Evolutionary conservation across 2,888 invertebrate species (phyloP).

Genomic region (Bruchidius siliquastri): DNA sequence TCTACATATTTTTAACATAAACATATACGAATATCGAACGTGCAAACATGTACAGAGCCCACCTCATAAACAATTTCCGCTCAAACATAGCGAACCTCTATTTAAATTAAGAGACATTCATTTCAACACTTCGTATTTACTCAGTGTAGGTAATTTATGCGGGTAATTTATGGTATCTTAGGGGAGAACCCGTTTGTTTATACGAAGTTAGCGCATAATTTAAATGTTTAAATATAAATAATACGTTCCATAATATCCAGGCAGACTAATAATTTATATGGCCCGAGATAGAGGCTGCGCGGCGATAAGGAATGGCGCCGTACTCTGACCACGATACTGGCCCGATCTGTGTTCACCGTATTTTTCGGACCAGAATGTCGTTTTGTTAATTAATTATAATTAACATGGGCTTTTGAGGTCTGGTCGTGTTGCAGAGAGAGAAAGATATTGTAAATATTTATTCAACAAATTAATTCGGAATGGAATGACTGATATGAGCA

Average conservation of each 20-base stretch:
- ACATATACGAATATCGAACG: not conserved
- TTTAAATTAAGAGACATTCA: not conserved
- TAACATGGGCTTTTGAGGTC: not conserved
- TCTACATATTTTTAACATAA: not conserved
- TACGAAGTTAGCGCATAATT: conserved; percentile 8
- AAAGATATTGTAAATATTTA: not conserved
- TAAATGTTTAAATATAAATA: conserved; percentile 16
- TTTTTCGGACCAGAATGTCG: not conserved
- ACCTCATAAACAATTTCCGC: not conserved
- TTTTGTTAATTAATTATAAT: not conserved
- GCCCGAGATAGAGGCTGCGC: conserved; percentile 9
- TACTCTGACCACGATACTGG: not conserved
- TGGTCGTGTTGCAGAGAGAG: not conserved
- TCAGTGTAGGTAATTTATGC: not conserved
- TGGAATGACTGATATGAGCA: not conserved
- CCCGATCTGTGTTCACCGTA: not conserved
- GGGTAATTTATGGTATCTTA: not conserved
- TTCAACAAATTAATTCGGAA: not conserved
- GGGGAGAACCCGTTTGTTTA: conserved; percentile 1
- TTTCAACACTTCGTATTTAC: not conserved
- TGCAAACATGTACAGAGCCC: not conserved
- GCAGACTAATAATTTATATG: conserved; percentile 11
- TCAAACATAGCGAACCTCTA: not conserved
- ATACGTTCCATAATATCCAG: conserved; percentile 11
- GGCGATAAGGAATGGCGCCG: not conserved